Base-by-base conservation (phyloP, 2,888 invertebrate species). In the Monopis laevigella region DNA sequence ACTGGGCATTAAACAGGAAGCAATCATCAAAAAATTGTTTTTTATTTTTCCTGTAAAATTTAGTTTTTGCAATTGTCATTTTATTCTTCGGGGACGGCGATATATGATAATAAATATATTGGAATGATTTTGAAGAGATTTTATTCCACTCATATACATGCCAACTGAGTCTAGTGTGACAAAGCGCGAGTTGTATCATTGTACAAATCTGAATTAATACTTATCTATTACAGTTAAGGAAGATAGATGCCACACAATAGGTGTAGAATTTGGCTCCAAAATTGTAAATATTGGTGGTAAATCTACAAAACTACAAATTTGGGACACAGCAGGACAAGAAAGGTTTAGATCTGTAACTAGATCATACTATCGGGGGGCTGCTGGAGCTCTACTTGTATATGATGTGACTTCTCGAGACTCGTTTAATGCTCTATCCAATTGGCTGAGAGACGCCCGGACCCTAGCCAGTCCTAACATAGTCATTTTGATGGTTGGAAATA, bases 261-360 rank as follows among this genome's bases (percentile, higher is more conserved):
- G 92, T 30, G 92, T 92, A 35, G 92, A 92, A 65, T 92, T 92
- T 81, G 92, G 92, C n/a, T 91, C 91, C 2, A 89, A 91, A 66
- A 88, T 92, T 51, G 85, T 92, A 1, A 90, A 88, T 63, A 89
- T 92, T 47, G 90, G 90, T 11, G 91, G 90, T 0, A 91, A 90
- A 68, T 87, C 88, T 4, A 90, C 92, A 1, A 92, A 92, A 63
- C 68, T 92, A 46, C 92, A 92, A 70, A 89, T 89, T 57, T 89
- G 89, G 89, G 89, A 89, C 52, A 98, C 98, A 3, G 98, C 98
- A 24, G 98, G 98, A 0, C 98, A 98, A 65, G 98, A 98, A 75
- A 86, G 97, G 60, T 98, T 98, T 71, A 87, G 97, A 54, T 98
- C 98, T 35, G 98, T 99, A 46, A 89, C 88, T 0, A 82, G 90